Conservation (phyloP, 2,797 vertebrate genomes). For the Glossophaga mutica region DNA sequence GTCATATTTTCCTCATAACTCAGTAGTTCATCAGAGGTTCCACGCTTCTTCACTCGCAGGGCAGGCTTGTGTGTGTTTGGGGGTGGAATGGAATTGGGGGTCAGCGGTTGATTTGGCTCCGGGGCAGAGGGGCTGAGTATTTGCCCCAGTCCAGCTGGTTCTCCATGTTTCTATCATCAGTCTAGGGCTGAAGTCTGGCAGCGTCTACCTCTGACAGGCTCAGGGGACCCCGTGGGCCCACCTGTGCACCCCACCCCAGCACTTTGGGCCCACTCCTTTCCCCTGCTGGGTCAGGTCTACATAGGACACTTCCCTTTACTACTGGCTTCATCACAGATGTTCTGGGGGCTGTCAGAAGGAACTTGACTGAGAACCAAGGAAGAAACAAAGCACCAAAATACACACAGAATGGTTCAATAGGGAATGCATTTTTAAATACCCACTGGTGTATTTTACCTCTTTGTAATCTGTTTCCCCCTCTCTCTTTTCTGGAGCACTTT, state of each 20-base stretch:
- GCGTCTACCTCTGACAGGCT: background rate
- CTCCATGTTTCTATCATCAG: background rate
- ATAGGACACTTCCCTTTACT: background rate
- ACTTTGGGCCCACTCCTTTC: background rate
- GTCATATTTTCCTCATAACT: background rate
- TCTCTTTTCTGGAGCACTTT: background rate
- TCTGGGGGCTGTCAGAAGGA: background rate
- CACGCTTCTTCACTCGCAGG: background rate
- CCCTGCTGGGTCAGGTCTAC: background rate
- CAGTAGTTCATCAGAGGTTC: background rate
- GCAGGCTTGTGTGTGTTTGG: background rate
- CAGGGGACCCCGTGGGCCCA: background rate
- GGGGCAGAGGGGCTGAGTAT: background rate
- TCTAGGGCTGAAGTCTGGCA: background rate
- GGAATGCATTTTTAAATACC: background rate
- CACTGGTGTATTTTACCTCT: background rate
- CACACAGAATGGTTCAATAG: background rate
- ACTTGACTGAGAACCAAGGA: background rate
- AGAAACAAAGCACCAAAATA: constrained; percentile 1
- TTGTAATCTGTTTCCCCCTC: background rate
- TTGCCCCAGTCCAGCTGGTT: background rate
- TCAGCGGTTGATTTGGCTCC: background rate
- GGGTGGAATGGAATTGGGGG: background rate
- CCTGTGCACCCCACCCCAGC: background rate
- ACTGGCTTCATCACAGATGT: background rate